phyloP scores from a whole-genome alignment of 2,888 invertebrate species.

The Melanostoma mellinum region DNA sequence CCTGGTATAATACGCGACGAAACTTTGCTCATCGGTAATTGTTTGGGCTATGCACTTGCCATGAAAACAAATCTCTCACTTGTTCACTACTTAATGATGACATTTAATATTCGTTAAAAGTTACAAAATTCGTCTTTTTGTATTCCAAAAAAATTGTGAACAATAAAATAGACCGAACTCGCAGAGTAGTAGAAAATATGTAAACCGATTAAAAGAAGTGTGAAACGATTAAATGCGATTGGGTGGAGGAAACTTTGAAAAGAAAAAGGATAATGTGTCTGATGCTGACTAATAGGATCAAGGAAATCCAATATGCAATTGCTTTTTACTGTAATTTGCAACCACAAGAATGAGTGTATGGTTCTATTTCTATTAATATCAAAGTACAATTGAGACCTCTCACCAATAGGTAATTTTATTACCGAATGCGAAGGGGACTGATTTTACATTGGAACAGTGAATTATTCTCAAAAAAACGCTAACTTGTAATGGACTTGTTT shows the following conservation, averaged over 20 bases:
- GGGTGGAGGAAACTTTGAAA: slow-evolving; percentile 16
- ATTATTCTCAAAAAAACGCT: too few species aligned
- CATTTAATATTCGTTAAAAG: slow-evolving; percentile 31
- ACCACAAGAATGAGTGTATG: slow-evolving; percentile 1
- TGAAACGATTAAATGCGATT: slow-evolving; percentile 14
- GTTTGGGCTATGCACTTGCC: slow-evolving; percentile 23
- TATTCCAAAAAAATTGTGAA: not conserved
- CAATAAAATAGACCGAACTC: not conserved
- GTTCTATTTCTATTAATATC: slow-evolving; percentile 36
- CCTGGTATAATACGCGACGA: not conserved
- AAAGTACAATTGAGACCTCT: slow-evolving; percentile 8
- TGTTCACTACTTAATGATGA: slow-evolving; percentile 20
- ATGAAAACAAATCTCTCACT: slow-evolving; percentile 48
- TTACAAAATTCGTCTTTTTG: not conserved
- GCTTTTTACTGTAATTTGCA: slow-evolving; percentile 38
- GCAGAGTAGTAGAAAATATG: too few species aligned
- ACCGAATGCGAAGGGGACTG: slow-evolving; percentile 22
- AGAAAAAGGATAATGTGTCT: slow-evolving; percentile 27
- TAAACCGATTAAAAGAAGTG: not conserved
- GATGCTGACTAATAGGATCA: slow-evolving; percentile 32
- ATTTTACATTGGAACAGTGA: slow-evolving; percentile 1
- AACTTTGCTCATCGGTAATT: slow-evolving; percentile 28
- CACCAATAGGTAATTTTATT: slow-evolving; percentile 16
- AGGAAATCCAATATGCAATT: slow-evolving; percentile 20
- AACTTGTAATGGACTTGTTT: too few species aligned